Percentiles rank a stretch among this genome's conserved stretches.
These are phyloP conservation scores for Drosophila bifasciata DNA, from an alignment of 1,140 invertebrate genomes.

Conservation along the genomic window DNA sequence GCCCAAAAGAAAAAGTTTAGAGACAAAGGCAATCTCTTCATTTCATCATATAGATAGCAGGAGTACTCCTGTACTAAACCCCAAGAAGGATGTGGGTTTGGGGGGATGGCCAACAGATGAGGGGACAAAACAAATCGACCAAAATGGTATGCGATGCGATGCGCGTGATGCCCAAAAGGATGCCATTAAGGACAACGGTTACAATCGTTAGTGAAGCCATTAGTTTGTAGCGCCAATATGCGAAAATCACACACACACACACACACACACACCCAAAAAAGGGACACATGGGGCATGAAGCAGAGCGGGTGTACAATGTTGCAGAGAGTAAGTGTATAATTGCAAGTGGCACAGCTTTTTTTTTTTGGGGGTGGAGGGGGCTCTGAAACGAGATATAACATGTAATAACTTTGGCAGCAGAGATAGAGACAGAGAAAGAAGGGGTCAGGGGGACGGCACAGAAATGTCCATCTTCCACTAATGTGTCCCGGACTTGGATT, in stretches of 20 bases:
- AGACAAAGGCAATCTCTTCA: conserved; percentile 26
- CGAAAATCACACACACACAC: conserved; percentile 72
- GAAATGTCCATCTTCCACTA: conserved; percentile 76
- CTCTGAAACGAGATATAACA: conserved; percentile 67
- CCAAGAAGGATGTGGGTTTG: too few relatives aligned
- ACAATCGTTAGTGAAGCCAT: conserved; percentile 82
- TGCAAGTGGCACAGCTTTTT: conserved; percentile 71
- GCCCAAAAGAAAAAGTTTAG: conserved; percentile 13
- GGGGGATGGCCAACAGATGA: conserved; percentile 10
- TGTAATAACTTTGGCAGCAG: conserved; percentile 68
- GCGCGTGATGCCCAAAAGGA: conserved; percentile 76
- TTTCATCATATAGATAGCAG: conserved; percentile 40
- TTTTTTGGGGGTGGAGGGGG: conserved; percentile 24
- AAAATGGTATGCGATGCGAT: conserved; percentile 41
- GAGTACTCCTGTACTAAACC: conserved; percentile 20
- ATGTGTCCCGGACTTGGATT: conserved; percentile 59
- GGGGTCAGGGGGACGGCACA: conserved; percentile 3
- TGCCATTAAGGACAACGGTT: conserved; percentile 81
- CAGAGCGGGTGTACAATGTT: conserved; percentile 21
- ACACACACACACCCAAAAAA: conserved; percentile 41
- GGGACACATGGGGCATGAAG: not conserved
- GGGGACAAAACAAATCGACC: conserved; percentile 49
- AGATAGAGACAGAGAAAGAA: not conserved
- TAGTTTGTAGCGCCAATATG: conserved; percentile 77
- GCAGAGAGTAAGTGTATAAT: conserved; percentile 67